phyloP scores from a whole-genome alignment of 2,888 invertebrate genomes.

The Malachius bipustulatus region DNA sequence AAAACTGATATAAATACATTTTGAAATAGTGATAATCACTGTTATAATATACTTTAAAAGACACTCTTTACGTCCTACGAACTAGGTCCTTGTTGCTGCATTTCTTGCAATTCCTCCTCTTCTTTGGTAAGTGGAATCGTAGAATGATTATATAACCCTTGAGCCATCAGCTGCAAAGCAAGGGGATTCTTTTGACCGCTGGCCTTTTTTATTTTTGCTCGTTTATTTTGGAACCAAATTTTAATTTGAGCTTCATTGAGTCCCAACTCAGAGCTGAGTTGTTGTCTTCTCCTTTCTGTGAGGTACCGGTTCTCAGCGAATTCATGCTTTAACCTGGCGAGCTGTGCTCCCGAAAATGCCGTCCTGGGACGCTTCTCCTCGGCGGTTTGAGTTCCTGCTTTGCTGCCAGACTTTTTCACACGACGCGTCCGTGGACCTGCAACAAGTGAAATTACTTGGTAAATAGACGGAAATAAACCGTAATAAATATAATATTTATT shows the following conservation, averaged over 20 bases:
- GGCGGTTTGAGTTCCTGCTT: conserved; percentile 37
- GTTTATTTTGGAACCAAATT: conserved; percentile 95
- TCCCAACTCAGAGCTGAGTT: conserved; percentile 80
- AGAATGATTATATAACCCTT: conserved; percentile 85
- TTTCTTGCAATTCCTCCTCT: conserved; percentile 56
- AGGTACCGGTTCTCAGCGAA: conserved; percentile 88
- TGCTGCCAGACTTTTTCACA: conserved; percentile 36
- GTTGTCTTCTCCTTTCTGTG: conserved; percentile 82
- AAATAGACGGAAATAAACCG: too few species aligned
- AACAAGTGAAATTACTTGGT: conserved; percentile 20
- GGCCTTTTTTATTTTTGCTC: conserved; percentile 92
- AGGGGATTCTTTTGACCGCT: conserved; percentile 74
- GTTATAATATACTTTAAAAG: too few species aligned
- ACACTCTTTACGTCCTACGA: conserved; percentile 20
- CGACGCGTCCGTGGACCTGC: conserved; percentile 49
- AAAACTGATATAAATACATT: too few species aligned
- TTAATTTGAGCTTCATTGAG: conserved; percentile 95
- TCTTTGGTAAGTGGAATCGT: conserved; percentile 68
- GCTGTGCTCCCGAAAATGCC: conserved; percentile 89
- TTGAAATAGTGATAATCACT: too few species aligned
- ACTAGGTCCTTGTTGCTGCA: too few species aligned
- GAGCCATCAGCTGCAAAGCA: conserved; percentile 85
- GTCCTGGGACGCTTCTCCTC: conserved; percentile 91
- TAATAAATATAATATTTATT: too few species aligned
- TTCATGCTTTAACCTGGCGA: conserved; percentile 83